These are phyloP conservation scores for Nomada goodeniana DNA, from an alignment of 2,888 invertebrate species.

Conservation along the genomic window DNA sequence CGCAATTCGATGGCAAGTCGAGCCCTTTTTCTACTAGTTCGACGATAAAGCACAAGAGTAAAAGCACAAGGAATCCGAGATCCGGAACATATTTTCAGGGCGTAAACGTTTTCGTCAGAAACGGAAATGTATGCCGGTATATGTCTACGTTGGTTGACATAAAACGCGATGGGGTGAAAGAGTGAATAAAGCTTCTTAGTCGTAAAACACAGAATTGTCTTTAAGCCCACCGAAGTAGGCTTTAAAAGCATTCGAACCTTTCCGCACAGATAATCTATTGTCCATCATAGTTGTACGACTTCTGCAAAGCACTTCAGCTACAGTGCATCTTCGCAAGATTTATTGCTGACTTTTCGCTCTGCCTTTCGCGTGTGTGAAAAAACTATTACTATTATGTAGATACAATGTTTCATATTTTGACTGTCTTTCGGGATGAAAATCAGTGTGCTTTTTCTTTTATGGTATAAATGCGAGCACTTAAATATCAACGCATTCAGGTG, in stretches of 20 bases:
- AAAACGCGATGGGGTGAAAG: constrained; percentile 48
- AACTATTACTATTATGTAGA: no score
- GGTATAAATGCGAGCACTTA: no score
- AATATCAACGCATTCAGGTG: no score
- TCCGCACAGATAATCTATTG: constrained; percentile 21
- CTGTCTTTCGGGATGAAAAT: no score
- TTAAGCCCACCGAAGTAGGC: constrained; percentile 50
- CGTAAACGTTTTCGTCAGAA: constrained; percentile 44
- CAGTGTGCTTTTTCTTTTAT: no score
- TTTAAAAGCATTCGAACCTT: constrained; percentile 41
- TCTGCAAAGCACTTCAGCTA: background rate
- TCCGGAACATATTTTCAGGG: constrained; percentile 37
- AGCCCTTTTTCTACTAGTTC: background rate
- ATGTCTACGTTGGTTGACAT: constrained; percentile 36
- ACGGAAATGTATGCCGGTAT: constrained; percentile 4
- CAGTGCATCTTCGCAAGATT: background rate
- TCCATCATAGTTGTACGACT: constrained; percentile 17
- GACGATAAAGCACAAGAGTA: constrained; percentile 8
- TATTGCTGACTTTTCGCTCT: background rate
- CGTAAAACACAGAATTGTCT: constrained; percentile 59
- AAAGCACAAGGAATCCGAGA: constrained; percentile 8
- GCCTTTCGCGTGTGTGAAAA: background rate
- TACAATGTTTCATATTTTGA: no score
- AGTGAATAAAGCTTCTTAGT: constrained; percentile 60
- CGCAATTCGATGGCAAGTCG: background rate